These are phyloP conservation scores for Clanis bilineata DNA, from an alignment of 2,888 invertebrate species.

Conservation along the genomic window DNA sequence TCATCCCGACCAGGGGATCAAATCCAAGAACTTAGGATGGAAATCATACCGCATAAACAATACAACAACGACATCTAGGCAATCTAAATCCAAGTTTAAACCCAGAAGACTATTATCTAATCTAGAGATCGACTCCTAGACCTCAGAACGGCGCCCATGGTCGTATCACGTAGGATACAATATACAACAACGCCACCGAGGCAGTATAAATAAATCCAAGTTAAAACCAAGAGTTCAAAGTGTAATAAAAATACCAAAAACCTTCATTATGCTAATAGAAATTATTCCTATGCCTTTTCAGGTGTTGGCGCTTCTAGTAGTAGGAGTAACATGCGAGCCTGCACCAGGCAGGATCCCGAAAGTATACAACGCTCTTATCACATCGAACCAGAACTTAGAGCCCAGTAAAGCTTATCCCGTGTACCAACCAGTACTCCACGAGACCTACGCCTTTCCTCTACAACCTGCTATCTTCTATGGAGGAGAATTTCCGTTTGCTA, in stretches of 20 bases:
- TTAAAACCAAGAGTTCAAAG: too few species aligned
- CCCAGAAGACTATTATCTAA: too few species aligned
- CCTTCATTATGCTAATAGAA: too few species aligned
- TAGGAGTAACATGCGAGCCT: conserved; percentile 47
- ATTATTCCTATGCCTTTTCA: conserved; percentile 37
- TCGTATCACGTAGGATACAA: too few species aligned
- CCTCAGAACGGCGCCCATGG: not conserved
- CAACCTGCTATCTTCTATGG: conserved; percentile 64
- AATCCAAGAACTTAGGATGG: too few species aligned
- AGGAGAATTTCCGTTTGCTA: conserved; percentile 56
- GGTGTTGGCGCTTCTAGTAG: conserved; percentile 50
- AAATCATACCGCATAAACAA: too few species aligned
- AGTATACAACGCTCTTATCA: conserved; percentile 90
- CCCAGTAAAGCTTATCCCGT: conserved; percentile 89
- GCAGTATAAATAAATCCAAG: too few species aligned
- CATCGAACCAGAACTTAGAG: conserved; percentile 88
- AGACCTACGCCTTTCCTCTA: conserved; percentile 78
- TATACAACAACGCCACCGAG: too few species aligned
- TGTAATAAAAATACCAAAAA: too few species aligned
- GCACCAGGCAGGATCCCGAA: conserved; percentile 85
- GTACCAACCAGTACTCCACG: conserved; percentile 87
- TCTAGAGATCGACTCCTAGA: not conserved
- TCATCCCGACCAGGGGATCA: too few species aligned
- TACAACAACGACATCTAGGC: too few species aligned
- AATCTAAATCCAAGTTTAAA: too few species aligned